phyloP scores from a whole-genome alignment of 64 coral and sea anemone species.

The Pocillopora verrucosa region DNA sequence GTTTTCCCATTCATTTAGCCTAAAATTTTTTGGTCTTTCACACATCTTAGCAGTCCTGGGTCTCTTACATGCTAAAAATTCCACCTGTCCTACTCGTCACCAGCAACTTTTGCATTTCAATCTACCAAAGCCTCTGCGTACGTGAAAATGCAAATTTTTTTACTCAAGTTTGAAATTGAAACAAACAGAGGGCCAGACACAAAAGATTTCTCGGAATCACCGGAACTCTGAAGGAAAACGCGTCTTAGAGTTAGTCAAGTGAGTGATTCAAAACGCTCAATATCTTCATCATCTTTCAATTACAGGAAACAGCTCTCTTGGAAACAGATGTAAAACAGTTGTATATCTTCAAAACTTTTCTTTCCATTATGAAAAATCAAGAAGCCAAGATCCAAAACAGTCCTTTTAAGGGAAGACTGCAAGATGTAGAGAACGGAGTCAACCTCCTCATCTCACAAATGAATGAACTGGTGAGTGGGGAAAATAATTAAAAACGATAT shows the following conservation, averaged over 20 bases:
- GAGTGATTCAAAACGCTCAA: neutral
- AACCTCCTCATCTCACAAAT: neutral
- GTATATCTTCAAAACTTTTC: constrained; percentile 21
- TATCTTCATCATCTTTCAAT: neutral
- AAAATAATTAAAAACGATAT: neutral
- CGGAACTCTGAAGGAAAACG: neutral
- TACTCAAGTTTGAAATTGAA: neutral
- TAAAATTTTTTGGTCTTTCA: too few species aligned
- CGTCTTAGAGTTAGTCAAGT: neutral
- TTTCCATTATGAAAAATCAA: constrained; percentile 11
- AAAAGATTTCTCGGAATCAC: constrained; percentile 18
- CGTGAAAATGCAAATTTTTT: neutral
- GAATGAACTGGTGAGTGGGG: constrained; percentile 27
- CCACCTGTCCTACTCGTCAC: too few species aligned
- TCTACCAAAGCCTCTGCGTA: too few species aligned
- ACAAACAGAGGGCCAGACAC: neutral
- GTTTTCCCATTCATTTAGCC: too few species aligned
- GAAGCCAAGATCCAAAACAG: neutral
- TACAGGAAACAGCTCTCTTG: constrained; percentile 44
- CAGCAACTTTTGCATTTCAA: too few species aligned
- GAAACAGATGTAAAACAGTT: constrained; percentile 6
- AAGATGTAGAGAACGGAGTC: neutral
- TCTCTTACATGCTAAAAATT: too few species aligned
- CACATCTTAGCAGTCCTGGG: too few species aligned
- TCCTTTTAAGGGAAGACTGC: constrained; percentile 13